Base-by-base conservation (phyloP, 2,888 invertebrate species). In the Cephus spinipes region DNA sequence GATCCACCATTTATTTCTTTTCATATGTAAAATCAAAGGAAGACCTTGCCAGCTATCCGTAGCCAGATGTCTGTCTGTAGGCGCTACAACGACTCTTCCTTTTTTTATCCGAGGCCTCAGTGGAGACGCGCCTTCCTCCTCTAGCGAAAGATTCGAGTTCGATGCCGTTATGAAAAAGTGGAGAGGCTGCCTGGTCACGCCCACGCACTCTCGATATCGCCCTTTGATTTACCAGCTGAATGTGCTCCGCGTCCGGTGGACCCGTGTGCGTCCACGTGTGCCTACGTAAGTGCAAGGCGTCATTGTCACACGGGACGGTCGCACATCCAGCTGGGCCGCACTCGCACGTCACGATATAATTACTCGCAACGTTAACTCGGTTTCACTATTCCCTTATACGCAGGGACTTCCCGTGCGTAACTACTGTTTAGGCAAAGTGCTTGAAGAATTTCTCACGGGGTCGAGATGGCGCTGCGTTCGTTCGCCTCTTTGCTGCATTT, bases 391-490 rank as follows among this genome's bases (percentile, higher is more conserved):
- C 33, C 71, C 33, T 71, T 33, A 71, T 31, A 71, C 12, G 71
- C 71, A 71, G 12, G 9, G 12, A 71, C 1, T 71, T 71, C 71
- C 71, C 71, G 71, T 71, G 55, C 30, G 23, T 33, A 31, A 71
- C 31, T 68, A 76, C 75, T 81, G 75, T 82, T 81, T 83, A 81
- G 80, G 83, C 83, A 83, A 82, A 83, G 75, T 77, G 80, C 76
- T 78, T 81, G 78, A 73, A 81, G 81, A 82, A 83, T 83, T 81
- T 83, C 83, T 83, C 81, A 80, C 76, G 75, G 77, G 71, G 6
- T 12, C 75, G 73, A 31, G 75, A 55, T 71, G 79, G 79, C 77
- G 79, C 78, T 55, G 68, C 68, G 71, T 31, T 68, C 23, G 23
- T 55, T 55, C 71, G 31, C 71, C 31, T 12, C 31, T 35, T 12